A percentile compares a stretch with the other conserved stretches of the same genome.
phyloP scores from a whole-genome alignment of 1,140 invertebrate species.

The Octopus bimaculoides region DNA sequence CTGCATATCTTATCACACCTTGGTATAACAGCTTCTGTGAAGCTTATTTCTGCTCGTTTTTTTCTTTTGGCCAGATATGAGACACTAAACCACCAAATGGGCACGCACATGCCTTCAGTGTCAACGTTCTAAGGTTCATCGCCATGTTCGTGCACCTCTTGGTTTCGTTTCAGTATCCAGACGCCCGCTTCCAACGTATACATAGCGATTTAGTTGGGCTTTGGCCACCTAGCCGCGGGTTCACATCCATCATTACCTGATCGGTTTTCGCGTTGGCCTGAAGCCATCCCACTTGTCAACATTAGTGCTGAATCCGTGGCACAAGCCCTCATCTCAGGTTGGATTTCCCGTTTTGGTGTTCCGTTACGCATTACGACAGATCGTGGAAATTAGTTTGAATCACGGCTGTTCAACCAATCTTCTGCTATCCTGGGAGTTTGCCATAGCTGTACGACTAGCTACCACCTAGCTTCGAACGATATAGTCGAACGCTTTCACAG shows the following conservation, averaged over 20 bases:
- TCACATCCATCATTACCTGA: constrained; percentile 52
- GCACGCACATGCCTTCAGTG: too few species aligned
- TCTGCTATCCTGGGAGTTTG: too few species aligned
- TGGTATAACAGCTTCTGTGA: background rate
- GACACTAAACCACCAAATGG: too few species aligned
- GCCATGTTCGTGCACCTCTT: background rate
- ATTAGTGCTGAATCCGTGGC: constrained; percentile 45
- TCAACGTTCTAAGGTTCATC: too few species aligned
- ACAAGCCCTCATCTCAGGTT: constrained; percentile 38
- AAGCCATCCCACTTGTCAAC: constrained; percentile 56
- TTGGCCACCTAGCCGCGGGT: constrained; percentile 45
- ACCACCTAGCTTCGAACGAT: too few species aligned
- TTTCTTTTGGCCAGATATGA: too few species aligned
- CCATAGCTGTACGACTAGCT: too few species aligned
- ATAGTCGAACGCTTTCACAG: too few species aligned
- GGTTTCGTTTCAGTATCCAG: constrained; percentile 4
- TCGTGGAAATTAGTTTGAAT: constrained; percentile 56
- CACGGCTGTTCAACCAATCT: background rate
- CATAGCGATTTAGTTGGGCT: constrained; percentile 61
- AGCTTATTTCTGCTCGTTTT: background rate
- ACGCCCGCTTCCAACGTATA: constrained; percentile 45
- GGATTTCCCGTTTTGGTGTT: constrained; percentile 50
- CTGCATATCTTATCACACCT: background rate
- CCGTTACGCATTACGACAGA: constrained; percentile 49
- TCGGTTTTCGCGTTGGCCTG: constrained; percentile 47